Evolutionary conservation across 2,797 vertebrate genomes (phyloP).

Genomic region (Dendrocincla tyrannina): DNA sequence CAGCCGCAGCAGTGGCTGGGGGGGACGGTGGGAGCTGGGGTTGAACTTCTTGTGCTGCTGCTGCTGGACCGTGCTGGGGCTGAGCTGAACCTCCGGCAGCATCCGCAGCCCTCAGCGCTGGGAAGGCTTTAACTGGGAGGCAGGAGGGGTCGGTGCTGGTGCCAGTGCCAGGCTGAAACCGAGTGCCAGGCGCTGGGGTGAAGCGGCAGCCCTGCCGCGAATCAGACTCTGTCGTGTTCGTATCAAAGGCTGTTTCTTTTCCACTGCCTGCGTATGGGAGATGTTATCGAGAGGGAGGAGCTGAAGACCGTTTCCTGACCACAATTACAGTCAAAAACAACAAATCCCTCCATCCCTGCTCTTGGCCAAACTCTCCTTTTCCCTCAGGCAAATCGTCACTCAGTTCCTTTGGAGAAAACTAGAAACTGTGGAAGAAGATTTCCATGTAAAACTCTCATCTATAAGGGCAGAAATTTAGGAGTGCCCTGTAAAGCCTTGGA

Average conservation of each 20-base stretch:
- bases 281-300: slow-evolving; percentile 63
- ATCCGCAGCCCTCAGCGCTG: rapidly evolving
- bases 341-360: background rate
- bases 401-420: background rate
- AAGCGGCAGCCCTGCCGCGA: background rate
- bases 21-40: background rate
- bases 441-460: background rate
- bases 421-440: background rate
- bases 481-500: rapidly evolving
- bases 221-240: background rate
- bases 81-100: background rate
- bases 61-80: rapidly evolving
- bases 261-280: background rate
- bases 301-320: slow-evolving; percentile 52
- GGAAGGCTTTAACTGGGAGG: background rate
- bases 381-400: background rate
- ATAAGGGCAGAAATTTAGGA: background rate
- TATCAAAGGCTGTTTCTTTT: slow-evolving; percentile 16
- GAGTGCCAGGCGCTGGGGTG: background rate
- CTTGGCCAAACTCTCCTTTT: background rate
- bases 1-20: rapidly evolving
- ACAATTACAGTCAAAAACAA: background rate
- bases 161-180: rapidly evolving
- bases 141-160: rapidly evolving
- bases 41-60: background rate